Conservation (phyloP, 2,113 vertebrate species). For the Scomber colias region DNA sequence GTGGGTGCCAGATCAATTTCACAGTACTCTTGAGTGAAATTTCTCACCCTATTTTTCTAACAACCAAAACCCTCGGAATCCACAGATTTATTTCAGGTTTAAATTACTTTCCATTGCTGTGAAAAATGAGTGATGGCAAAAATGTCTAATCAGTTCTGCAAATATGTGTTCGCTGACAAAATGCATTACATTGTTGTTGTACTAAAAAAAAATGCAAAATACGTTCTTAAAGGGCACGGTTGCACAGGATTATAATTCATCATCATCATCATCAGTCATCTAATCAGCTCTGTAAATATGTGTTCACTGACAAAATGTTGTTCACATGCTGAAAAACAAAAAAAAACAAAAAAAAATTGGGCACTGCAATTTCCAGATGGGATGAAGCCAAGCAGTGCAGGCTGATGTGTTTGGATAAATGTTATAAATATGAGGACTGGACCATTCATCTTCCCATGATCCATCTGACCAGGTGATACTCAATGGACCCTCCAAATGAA, state of each 20-base stretch:
- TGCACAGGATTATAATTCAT: no score
- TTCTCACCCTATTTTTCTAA: conserved; percentile 30
- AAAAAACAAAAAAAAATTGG: background rate
- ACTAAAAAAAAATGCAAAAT: no score
- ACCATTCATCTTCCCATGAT: conserved; percentile 63
- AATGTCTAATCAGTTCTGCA: conserved; percentile 22
- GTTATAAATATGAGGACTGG: conserved; percentile 55
- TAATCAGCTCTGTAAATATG: no score
- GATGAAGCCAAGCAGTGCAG: conserved; percentile 44
- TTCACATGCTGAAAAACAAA: background rate
- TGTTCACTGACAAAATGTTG: background rate
- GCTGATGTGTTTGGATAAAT: conserved; percentile 56
- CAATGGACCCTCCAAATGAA: conserved; percentile 66
- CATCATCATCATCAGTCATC: no score
- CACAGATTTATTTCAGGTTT: background rate
- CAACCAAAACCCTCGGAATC: conserved; percentile 32
- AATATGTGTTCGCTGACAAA: background rate
- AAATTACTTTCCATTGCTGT: conserved; percentile 15
- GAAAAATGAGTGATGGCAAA: conserved; percentile 3
- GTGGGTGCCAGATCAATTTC: conserved; percentile 73
- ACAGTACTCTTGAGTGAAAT: conserved; percentile 39
- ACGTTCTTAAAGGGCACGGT: no score
- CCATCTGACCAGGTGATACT: conserved; percentile 62
- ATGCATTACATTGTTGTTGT: no score
- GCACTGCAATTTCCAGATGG: conserved; percentile 13